Base-by-base conservation (phyloP, 2,888 invertebrate genomes). In the Agrotis exclamationis region DNA sequence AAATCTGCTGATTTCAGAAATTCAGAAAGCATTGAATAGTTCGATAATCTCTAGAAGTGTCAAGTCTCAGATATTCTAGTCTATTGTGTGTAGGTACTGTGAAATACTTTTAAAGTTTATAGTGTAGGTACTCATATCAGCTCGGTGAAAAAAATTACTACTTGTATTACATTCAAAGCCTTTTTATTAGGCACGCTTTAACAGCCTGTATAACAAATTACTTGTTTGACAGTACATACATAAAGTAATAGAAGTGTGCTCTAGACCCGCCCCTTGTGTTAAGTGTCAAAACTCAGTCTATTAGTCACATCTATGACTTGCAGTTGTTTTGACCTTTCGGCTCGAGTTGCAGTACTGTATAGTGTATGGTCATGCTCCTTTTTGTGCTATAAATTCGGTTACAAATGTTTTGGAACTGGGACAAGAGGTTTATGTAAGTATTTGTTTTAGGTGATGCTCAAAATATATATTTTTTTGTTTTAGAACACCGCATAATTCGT, bases 271-370 rank as follows among this genome's bases (percentile, higher is more conserved):
- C 67, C 51, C 75, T 78, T 70, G 67, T 66, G 65, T 64, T 77
- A 69, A 76, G 78, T 84, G 88, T 85, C 87, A 76, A 85, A 88
- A 88, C 83, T 85, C 70, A 63, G 80, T 79, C 85, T 82, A 87
- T 89, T 84, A 86, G 72, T 76, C 84, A 86, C 78, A 73, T 75
- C 48, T 64, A 58, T 84, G 85, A 82, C 80, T 85, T 79, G 83
- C 81, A 71, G 67, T 87, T 83, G 64, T 80, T 74, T 69, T 85
- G 78, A 84, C 76, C 79, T 79, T 82, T 84, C 71, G 76, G 75
- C 70, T 70, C 56, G 69, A 74, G 65, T 64, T 74, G 68, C 71
- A 80, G 44, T 63, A 70, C 59, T 70, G 77, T 70, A 14, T 13
- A 18, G 74, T 70, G 79, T 68, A 14, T 13, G 18, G 74, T 83